Evolutionary conservation across 2,888 invertebrate genomes (phyloP).

Genomic region (Sarcophaga variegata): DNA sequence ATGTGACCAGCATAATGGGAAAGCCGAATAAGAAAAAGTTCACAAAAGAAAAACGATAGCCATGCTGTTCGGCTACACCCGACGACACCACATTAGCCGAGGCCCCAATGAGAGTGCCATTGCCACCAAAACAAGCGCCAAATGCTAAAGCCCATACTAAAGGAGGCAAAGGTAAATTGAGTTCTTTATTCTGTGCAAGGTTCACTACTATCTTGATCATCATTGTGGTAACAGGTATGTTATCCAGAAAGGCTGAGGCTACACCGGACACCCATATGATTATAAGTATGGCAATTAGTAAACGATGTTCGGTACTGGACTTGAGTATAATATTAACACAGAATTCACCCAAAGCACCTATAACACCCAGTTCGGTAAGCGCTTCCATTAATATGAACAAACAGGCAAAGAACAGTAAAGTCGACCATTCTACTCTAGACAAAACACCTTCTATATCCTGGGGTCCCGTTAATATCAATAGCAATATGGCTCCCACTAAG

Average conservation of each 20-base stretch:
- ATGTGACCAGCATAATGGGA: constrained; percentile 89
- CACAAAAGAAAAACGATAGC: constrained; percentile 91
- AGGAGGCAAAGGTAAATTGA: constrained; percentile 89
- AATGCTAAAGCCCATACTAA: constrained; percentile 93
- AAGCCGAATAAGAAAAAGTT: constrained; percentile 92
- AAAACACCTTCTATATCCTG: constrained; percentile 91
- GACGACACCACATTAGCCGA: constrained; percentile 96
- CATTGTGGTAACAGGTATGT: constrained; percentile 95
- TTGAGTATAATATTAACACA: constrained; percentile 86
- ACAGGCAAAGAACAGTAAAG: constrained; percentile 93
- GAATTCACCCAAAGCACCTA: constrained; percentile 89
- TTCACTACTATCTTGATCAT: constrained; percentile 91
- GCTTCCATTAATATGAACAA: constrained; percentile 96
- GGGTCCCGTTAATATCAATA: constrained; percentile 89
- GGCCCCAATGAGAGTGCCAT: constrained; percentile 94
- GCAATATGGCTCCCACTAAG: constrained; percentile 89
- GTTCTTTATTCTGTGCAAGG: constrained; percentile 85
- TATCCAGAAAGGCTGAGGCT: constrained; percentile 94
- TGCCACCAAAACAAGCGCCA: constrained; percentile 95
- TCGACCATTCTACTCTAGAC: constrained; percentile 94
- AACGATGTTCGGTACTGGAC: constrained; percentile 85
- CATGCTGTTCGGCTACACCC: constrained; percentile 95
- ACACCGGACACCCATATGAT: constrained; percentile 90
- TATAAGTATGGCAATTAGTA: constrained; percentile 88
- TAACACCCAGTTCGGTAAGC: constrained; percentile 89